These are phyloP conservation scores for Nemotelus nigrinus DNA, from an alignment of 2,888 invertebrate species.

Conservation along the genomic window DNA sequence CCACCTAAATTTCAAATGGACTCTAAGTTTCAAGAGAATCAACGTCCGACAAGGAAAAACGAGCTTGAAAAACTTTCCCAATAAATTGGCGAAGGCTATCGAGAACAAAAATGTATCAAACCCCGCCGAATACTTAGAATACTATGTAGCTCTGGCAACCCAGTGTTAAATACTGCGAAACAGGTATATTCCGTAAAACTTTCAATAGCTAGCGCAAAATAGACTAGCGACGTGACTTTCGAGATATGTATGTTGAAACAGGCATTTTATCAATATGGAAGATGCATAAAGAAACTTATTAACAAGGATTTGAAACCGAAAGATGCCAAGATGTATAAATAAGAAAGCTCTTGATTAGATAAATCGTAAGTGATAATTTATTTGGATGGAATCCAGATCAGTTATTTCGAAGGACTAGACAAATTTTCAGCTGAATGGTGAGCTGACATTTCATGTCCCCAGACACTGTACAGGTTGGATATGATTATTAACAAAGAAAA, in stretches of 20 bases:
- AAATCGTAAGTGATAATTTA: neutral
- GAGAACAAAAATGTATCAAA: slow-evolving; percentile 9
- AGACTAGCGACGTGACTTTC: neutral
- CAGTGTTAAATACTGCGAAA: neutral
- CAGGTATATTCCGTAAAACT: neutral
- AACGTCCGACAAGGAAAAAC: neutral
- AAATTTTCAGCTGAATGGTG: neutral
- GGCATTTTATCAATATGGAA: neutral
- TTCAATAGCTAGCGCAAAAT: neutral
- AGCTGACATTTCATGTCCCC: neutral
- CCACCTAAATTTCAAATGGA: neutral
- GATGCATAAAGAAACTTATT: neutral
- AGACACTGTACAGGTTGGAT: neutral
- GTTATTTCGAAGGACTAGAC: neutral
- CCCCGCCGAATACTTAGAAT: neutral
- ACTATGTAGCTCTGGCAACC: neutral
- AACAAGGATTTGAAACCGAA: slow-evolving; percentile 10
- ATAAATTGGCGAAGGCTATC: neutral
- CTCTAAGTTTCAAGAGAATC: neutral
- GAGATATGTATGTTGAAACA: neutral
- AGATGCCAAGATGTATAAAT: too few relatives aligned
- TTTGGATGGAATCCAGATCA: neutral
- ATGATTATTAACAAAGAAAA: too few relatives aligned
- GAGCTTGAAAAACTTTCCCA: neutral
- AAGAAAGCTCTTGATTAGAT: too few relatives aligned